Evolutionary conservation across 2,113 vertebrate species (phyloP), one percentile per base, ranked within the genome.

Genomic region (Vimba vimba): DNA sequence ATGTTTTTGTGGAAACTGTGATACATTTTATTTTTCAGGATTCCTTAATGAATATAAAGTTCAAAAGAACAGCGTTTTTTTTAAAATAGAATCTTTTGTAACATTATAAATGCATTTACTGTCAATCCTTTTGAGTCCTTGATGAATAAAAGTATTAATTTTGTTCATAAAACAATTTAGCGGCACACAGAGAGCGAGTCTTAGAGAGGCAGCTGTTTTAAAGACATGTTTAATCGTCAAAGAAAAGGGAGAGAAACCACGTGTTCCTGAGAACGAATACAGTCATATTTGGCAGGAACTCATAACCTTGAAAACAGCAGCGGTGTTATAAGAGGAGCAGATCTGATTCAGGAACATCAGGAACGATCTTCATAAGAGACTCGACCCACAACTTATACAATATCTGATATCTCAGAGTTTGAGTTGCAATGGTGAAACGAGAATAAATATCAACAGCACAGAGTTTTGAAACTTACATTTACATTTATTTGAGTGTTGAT

Each of bases 231-330:
- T 13, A 74, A 25, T 1, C 1, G 4, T 47, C 11, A 45, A 23
- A 71, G 64, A 68, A 68, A 33, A 68, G 30, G 15, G 15, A 68
- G 43, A 45, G 12, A 21, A 74, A 47, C 12, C 23, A 13, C 6
- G 43, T 25, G 71, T 76, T 23, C 50, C 13, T 21, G 74, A 11
- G 7, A 66, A 39, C 1, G 23, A 39, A 10, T 36, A 21, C 7
- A 69, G 17, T 81, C 59, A 3, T 23, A 4, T 79, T 57, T 82
- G 79, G 83, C 84, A 69, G 36, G n/a, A 43, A 8, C 0, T 52
- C 55, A 33, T 25, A 39, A 75, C 87, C 87, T 88, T 85, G 87
- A 88, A 73, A 82, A 78, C 84, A 83, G 59, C 79, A 85, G 84
- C 19, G 17, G 50, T 57, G 82, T 25, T 19, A 30, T 23, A 23